phyloP scores from a whole-genome alignment of 2,888 invertebrate genomes.

The Neuroscelio doddi region DNA sequence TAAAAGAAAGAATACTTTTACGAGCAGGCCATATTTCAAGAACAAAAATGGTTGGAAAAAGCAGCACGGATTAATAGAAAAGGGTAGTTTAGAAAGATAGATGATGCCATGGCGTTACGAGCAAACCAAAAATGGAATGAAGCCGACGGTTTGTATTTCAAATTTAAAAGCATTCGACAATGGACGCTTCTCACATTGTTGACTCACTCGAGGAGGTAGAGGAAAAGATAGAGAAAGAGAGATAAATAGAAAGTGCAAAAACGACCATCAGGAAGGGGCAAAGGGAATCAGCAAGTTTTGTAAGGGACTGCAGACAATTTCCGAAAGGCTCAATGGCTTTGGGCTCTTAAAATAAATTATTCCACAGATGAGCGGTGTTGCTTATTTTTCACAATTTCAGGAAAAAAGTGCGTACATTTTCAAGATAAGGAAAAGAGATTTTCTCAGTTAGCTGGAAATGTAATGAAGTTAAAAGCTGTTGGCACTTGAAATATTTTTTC shows the following conservation, averaged over 20 bases:
- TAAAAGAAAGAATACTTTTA: not conserved
- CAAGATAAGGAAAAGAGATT: slow-evolving; percentile 15
- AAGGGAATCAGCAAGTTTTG: slow-evolving; percentile 58
- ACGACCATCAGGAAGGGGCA: slow-evolving; percentile 36
- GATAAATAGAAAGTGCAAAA: slow-evolving; percentile 29
- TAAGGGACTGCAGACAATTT: slow-evolving; percentile 68
- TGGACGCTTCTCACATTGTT: slow-evolving; percentile 68
- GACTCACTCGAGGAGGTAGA: slow-evolving; percentile 57
- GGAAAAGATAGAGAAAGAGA: slow-evolving; percentile 47
- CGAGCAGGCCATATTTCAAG: not conserved
- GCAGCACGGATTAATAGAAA: slow-evolving; percentile 11
- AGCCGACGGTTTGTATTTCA: slow-evolving; percentile 69
- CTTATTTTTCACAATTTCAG: slow-evolving; percentile 57
- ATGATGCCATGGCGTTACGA: slow-evolving; percentile 26
- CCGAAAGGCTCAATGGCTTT: slow-evolving; percentile 64
- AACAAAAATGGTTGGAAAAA: slow-evolving; percentile 5
- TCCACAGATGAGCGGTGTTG: slow-evolving; percentile 61
- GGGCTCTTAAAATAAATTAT: slow-evolving; percentile 64
- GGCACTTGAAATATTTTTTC: no score
- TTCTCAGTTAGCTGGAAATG: slow-evolving; percentile 4
- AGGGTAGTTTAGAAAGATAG: slow-evolving; percentile 25
- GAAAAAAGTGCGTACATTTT: slow-evolving; percentile 13
- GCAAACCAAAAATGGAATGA: slow-evolving; percentile 43
- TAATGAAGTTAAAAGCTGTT: no score
- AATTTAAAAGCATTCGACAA: slow-evolving; percentile 72